Percentiles rank a stretch among this genome's conserved stretches.
phyloP scores from a whole-genome alignment of 1,140 invertebrate species.

The Hycleus cichorii region DNA sequence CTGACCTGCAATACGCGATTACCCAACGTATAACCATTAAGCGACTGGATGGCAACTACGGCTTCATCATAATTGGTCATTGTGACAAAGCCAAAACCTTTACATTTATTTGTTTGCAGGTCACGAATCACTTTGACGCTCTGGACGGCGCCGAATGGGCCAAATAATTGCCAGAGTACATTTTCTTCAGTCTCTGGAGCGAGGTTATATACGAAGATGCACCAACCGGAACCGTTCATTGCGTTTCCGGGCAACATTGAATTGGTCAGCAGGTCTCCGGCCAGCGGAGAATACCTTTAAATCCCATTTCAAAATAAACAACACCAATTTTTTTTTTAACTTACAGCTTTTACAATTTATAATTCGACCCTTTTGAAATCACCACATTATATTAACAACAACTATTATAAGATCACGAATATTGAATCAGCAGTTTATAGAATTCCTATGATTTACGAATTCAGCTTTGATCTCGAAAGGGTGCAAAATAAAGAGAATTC shows the following conservation, averaged over 20 bases:
- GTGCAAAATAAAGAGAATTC: too few species aligned
- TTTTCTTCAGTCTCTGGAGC: slow-evolving; percentile 98
- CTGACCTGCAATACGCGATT: slow-evolving; percentile 97
- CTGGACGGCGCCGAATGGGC: slow-evolving; percentile 97
- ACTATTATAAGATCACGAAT: too few species aligned
- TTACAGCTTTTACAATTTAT: too few species aligned
- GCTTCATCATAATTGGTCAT: slow-evolving; percentile 99
- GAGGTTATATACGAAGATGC: slow-evolving; percentile 98
- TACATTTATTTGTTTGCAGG: slow-evolving; percentile 97
- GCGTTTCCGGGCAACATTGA: slow-evolving; percentile 76
- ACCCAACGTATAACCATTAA: slow-evolving; percentile 96
- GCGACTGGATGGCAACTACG: slow-evolving; percentile 91
- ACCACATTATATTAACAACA: too few species aligned
- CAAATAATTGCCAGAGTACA: slow-evolving; percentile 97
- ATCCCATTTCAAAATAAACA: too few species aligned
- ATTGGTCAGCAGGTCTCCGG: slow-evolving; percentile 83
- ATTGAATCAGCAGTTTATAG: too few species aligned
- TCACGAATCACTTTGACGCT: slow-evolving; percentile 97
- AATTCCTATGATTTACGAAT: too few species aligned
- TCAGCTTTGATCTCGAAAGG: too few species aligned
- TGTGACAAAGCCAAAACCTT: slow-evolving; percentile 99
- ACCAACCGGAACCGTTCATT: slow-evolving; percentile 86
- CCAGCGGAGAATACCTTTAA: slow-evolving; percentile 84
- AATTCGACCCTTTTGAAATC: too few species aligned
- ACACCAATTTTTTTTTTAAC: too few species aligned